phyloP scores from a whole-genome alignment of 2,888 invertebrate genomes.

The Drosophila hamatofila region DNA sequence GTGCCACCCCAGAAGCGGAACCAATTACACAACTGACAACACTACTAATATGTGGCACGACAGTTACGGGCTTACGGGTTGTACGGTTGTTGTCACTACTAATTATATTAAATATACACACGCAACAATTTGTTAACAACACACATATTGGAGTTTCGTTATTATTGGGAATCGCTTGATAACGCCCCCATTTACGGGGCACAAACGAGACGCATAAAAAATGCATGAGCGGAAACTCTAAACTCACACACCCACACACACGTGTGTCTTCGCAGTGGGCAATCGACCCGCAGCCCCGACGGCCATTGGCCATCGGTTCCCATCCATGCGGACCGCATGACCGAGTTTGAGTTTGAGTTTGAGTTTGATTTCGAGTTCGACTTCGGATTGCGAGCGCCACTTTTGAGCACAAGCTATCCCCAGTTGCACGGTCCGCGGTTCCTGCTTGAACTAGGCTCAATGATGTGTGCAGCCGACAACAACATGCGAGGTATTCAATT shows the following conservation, averaged over 20 bases:
- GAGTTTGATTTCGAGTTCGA: conserved; percentile 64
- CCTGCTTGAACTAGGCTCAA: conserved; percentile 61
- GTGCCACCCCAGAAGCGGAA: conserved; percentile 3
- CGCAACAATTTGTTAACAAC: conserved; percentile 50
- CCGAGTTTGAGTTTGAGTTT: conserved; percentile 58
- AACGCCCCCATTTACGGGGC: conserved; percentile 63
- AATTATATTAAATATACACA: conserved; percentile 72
- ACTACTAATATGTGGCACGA: conserved; percentile 35
- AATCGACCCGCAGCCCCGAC: conserved; percentile 21
- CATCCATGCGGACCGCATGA: conserved; percentile 72
- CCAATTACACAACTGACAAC: conserved; percentile 57
- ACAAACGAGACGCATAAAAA: conserved; percentile 62
- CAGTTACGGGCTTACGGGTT: conserved; percentile 24
- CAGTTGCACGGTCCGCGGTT: conserved; percentile 29
- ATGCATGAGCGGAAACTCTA: conserved; percentile 76
- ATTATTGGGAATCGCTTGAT: conserved; percentile 51
- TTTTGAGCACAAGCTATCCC: neutral
- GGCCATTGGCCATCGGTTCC: conserved; percentile 37
- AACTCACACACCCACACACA: conserved; percentile 63
- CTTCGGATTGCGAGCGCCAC: neutral
- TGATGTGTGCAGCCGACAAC: conserved; percentile 75
- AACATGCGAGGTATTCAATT: conserved; percentile 68
- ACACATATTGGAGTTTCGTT: conserved; percentile 23
- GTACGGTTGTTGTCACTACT: conserved; percentile 66
- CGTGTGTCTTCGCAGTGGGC: conserved; percentile 15